Conservation (phyloP, 1,140 invertebrate species). For the Drosophila athabasca region DNA sequence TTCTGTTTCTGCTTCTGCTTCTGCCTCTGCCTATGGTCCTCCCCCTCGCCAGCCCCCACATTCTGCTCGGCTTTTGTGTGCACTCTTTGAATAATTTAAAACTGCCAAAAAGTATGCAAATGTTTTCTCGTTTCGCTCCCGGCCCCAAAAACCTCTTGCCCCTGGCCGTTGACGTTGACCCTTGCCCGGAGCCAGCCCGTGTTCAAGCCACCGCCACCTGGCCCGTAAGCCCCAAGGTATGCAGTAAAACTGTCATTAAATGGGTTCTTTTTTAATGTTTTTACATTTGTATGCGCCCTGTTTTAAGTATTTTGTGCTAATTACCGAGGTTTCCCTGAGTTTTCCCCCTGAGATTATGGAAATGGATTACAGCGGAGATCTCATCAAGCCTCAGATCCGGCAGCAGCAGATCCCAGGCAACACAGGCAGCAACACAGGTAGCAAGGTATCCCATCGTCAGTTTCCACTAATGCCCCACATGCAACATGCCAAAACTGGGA, state of each 20-base stretch:
- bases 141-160: neutral
- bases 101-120: conserved; percentile 77
- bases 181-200: neutral
- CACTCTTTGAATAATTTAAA: conserved; percentile 77
- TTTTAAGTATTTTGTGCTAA: conserved; percentile 11
- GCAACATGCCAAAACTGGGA: conserved; percentile 33
- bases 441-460: conserved; percentile 17
- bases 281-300: conserved; percentile 1
- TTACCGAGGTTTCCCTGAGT: conserved; percentile 12
- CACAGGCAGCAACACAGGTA: neutral
- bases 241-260: conserved; percentile 34
- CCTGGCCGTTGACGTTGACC: conserved; percentile 5
- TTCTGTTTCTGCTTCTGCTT: too few relatives aligned
- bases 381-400: conserved; percentile 19
- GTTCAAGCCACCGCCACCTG: conserved; percentile 4
- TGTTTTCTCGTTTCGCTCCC: conserved; percentile 29
- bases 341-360: conserved; percentile 26
- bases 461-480: conserved; percentile 38
- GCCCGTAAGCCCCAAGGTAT: conserved; percentile 27
- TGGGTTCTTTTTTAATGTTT: conserved; percentile 1
- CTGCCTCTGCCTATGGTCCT: neutral
- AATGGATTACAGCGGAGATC: conserved; percentile 6
- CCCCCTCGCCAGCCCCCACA: conserved; percentile 21
- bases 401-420: neutral
- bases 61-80: conserved; percentile 58